phyloP scores from a whole-genome alignment of 2,797 vertebrate genomes.

The Brachyalestes nurse region DNA sequence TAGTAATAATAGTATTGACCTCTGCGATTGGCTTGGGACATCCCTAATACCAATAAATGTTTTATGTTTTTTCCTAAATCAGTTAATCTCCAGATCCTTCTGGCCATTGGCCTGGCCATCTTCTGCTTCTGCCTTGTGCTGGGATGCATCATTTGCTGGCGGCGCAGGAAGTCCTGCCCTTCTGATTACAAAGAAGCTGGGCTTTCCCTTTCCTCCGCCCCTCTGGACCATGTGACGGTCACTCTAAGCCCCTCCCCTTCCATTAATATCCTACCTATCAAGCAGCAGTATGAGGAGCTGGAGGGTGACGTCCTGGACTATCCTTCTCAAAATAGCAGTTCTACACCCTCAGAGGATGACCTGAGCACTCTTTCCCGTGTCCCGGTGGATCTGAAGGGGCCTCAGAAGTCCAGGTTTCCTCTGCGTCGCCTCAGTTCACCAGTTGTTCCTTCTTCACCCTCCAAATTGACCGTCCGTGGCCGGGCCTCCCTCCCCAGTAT shows the following conservation, averaged over 20 bases:
- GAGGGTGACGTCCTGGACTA: constrained; percentile 75
- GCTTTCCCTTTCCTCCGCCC: constrained; percentile 53
- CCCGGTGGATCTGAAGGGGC: constrained; percentile 52
- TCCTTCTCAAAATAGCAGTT: constrained; percentile 63
- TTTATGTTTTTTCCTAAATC: constrained; percentile 20
- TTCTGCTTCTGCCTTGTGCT: constrained; percentile 81
- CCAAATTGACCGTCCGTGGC: constrained; percentile 60
- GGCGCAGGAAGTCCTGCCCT: constrained; percentile 62
- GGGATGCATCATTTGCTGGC: constrained; percentile 78
- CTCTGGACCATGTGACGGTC: constrained; percentile 62
- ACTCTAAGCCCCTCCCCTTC: constrained; percentile 64
- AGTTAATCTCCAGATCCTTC: constrained; percentile 81
- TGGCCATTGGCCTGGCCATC: constrained; percentile 80
- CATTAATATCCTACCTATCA: constrained; percentile 68
- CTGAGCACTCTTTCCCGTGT: constrained; percentile 61
- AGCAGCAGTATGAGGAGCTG: constrained; percentile 80
- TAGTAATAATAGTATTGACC: background rate
- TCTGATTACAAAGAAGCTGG: constrained; percentile 67
- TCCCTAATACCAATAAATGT: no score
- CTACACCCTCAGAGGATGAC: constrained; percentile 72
- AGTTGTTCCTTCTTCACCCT: constrained; percentile 52
- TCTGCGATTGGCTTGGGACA: background rate
- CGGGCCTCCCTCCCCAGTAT: constrained; percentile 77
- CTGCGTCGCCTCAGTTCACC: constrained; percentile 69
- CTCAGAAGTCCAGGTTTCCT: constrained; percentile 53